Conservation (phyloP, 2,797 vertebrate species). For the Argyrosomus regius region DNA sequence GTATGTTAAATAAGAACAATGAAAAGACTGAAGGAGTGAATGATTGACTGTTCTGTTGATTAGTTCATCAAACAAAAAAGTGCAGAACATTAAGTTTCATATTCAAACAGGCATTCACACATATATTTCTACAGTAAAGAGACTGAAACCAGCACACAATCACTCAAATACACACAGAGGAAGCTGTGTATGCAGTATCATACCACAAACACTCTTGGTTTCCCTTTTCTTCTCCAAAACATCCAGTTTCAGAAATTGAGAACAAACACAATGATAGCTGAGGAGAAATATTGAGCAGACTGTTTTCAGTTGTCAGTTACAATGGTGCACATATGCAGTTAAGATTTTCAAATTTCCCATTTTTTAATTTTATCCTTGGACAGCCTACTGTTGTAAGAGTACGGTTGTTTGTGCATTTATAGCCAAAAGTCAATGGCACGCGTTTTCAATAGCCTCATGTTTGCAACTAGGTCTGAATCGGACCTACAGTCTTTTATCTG, state of each 20-base stretch:
- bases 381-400: background rate
- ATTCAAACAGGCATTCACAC: constrained; percentile 32
- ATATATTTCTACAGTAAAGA: background rate
- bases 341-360: constrained; percentile 12
- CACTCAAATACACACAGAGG: constrained; percentile 9
- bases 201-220: background rate
- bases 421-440: background rate
- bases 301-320: constrained; percentile 12
- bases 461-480: background rate
- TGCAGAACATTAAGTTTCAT: constrained; percentile 8
- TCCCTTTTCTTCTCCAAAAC: constrained; percentile 2
- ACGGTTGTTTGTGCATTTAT: background rate
- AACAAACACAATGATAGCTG: background rate
- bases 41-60: constrained; percentile 49
- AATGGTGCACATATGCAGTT: background rate
- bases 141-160: background rate
- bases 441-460: constrained; percentile 1
- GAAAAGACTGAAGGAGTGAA: constrained; percentile 28
- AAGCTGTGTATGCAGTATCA: background rate
- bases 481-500: background rate
- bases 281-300: constrained; percentile 1
- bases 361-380: background rate
- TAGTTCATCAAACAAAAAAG: constrained; percentile 15
- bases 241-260: constrained; percentile 21
- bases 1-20: constrained; percentile 34